phyloP scores from a whole-genome alignment of 2,113 vertebrate genomes.

The Argyrosomus japonicus region DNA sequence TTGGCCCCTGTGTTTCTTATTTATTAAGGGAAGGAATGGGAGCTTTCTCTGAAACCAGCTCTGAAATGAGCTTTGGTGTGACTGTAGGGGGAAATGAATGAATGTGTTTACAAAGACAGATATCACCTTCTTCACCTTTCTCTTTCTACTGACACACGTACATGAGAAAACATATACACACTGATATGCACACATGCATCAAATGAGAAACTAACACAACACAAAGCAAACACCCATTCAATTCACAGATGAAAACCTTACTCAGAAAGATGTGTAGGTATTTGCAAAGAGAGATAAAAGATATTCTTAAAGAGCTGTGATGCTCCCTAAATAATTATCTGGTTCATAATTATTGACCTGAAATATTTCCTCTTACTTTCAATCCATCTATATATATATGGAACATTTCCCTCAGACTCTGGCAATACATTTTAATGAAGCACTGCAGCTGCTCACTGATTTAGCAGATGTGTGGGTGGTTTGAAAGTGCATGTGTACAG shows the following conservation, averaged over 20 bases:
- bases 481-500: neutral
- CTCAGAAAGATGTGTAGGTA: neutral
- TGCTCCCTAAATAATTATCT: constrained; percentile 7
- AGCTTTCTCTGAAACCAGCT: constrained; percentile 33
- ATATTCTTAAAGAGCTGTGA: neutral
- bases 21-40: constrained; percentile 22
- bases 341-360: constrained; percentile 28
- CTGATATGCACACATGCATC: neutral
- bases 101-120: constrained; percentile 45
- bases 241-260: neutral
- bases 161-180: neutral
- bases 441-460: constrained; percentile 59
- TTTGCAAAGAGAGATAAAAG: constrained; percentile 9
- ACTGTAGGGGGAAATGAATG: constrained; percentile 9
- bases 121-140: constrained; percentile 19
- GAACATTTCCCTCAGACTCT: constrained; percentile 56
- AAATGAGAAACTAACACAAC: neutral
- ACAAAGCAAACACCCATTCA: neutral
- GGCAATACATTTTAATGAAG: constrained; percentile 55
- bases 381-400: constrained; percentile 29
- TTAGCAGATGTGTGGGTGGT: constrained; percentile 52
- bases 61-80: constrained; percentile 25
- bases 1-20: constrained; percentile 22
- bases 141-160: constrained; percentile 8
- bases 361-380: constrained; percentile 35